Conservation (phyloP, 2,113 vertebrate species). For the Ifrita kowaldi region DNA sequence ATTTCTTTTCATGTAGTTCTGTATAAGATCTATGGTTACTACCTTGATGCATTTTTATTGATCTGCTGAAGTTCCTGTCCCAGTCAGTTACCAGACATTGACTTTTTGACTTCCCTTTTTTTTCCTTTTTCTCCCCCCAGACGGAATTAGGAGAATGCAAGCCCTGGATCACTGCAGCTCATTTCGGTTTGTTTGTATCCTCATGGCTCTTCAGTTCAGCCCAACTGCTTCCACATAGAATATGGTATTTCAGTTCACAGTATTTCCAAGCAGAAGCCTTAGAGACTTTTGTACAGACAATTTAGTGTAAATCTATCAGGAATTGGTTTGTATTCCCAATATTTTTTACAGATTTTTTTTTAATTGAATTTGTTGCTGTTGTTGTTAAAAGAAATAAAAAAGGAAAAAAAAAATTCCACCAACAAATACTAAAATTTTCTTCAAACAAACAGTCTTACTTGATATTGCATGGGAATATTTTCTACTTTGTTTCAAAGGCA, state of each 20-base stretch:
- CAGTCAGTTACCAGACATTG: not conserved
- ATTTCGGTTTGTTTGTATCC: not conserved
- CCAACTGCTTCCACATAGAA: not conserved
- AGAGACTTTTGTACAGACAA: not conserved
- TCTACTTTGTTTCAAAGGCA: not conserved
- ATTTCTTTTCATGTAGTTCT: not conserved
- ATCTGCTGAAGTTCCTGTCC: not conserved
- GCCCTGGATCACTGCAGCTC: not conserved
- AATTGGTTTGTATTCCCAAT: not conserved
- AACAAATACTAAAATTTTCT: not conserved
- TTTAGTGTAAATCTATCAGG: not conserved
- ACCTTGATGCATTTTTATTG: not conserved
- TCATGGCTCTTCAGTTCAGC: not conserved
- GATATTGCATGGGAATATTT: not conserved
- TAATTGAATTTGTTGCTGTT: not conserved
- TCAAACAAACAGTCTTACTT: not conserved
- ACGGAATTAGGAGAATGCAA: not conserved
- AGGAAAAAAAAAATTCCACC: fast-evolving
- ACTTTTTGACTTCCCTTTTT: not conserved
- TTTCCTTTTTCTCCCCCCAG: fast-evolving
- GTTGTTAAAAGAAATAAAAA: not conserved
- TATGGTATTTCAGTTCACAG: not conserved
- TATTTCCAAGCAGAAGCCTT: not conserved
- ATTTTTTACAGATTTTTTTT: not conserved
- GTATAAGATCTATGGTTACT: not conserved